Evolutionary conservation across 2,888 invertebrate genomes (phyloP).

Genomic region (Cancer borealis): DNA sequence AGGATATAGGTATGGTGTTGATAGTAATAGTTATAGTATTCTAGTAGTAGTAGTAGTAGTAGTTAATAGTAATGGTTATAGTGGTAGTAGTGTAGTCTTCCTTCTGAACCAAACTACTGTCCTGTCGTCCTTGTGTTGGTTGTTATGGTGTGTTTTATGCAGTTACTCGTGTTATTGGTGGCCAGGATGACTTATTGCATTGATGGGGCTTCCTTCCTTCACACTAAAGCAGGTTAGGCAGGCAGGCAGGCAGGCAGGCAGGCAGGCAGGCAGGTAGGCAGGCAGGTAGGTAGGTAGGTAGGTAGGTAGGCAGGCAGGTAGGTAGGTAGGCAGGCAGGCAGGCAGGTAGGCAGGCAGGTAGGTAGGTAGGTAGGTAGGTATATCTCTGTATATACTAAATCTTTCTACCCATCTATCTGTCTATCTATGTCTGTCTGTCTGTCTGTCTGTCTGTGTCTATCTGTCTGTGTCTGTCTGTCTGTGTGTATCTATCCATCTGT

Average conservation of each 20-base stretch:
- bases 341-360: neutral
- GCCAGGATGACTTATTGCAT: neutral
- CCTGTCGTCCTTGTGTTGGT: neutral
- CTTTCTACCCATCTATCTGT: too few relatives aligned
- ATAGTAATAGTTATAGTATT: too few relatives aligned
- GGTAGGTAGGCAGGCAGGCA: neutral
- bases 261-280: neutral
- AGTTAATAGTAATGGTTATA: too few relatives aligned
- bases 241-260: neutral
- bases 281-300: neutral
- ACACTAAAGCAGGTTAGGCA: neutral
- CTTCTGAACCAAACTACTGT: neutral
- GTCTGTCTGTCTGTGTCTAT: too few relatives aligned
- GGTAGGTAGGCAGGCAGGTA: neutral
- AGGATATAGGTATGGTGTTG: too few relatives aligned
- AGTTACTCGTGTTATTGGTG: neutral
- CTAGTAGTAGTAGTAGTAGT: too few relatives aligned
- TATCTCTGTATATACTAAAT: too few relatives aligned
- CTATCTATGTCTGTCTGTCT: too few relatives aligned
- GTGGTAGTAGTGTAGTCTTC: neutral
- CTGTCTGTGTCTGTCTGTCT: too few relatives aligned
- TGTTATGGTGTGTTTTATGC: neutral
- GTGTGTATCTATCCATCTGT: too few relatives aligned
- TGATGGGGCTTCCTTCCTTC: neutral
- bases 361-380: neutral